Evolutionary conservation across 2,113 vertebrate genomes (phyloP).

Genomic region (Larimichthys crocea): DNA sequence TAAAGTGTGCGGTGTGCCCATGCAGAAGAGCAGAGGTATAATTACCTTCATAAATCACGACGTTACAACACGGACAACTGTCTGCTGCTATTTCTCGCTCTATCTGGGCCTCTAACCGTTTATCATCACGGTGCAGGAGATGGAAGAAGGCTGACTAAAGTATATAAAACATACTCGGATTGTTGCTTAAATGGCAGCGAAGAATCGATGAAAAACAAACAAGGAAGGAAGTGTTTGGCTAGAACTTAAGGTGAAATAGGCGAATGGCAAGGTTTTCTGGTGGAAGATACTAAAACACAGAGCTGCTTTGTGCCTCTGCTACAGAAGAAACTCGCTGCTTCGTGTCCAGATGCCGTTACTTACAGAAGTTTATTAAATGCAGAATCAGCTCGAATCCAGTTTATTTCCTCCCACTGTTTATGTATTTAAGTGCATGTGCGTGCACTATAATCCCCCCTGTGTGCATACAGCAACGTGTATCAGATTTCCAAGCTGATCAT

Average conservation of each 20-base stretch:
- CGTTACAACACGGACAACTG: slow-evolving; percentile 33
- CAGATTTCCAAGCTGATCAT: slow-evolving; percentile 40
- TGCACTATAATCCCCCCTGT: slow-evolving; percentile 15
- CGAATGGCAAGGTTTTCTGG: slow-evolving; percentile 43
- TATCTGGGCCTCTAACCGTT: slow-evolving; percentile 6
- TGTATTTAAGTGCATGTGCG: background rate
- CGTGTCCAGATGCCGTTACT: slow-evolving; percentile 35
- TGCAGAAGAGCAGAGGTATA: slow-evolving; percentile 65
- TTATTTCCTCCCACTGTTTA: slow-evolving; percentile 25
- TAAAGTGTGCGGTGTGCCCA: slow-evolving; percentile 35
- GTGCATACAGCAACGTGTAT: slow-evolving; percentile 24
- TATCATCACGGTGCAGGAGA: background rate
- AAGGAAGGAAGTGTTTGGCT: background rate
- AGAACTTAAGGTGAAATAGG: slow-evolving; percentile 10
- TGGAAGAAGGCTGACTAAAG: background rate
- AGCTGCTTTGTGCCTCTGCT: slow-evolving; percentile 44
- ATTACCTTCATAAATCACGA: slow-evolving; percentile 68
- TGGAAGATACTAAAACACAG: slow-evolving; percentile 39
- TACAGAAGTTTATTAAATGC: slow-evolving; percentile 22
- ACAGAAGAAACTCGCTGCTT: slow-evolving; percentile 40
- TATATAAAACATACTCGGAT: background rate
- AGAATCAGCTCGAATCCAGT: slow-evolving; percentile 26
- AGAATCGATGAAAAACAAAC: slow-evolving; percentile 8
- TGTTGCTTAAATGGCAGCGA: background rate
- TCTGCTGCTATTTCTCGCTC: slow-evolving; percentile 38